Evolutionary conservation across 2,113 vertebrate species (phyloP), one percentile per base, ranked within the genome.

Genomic region (Pluvianellus socialis): DNA sequence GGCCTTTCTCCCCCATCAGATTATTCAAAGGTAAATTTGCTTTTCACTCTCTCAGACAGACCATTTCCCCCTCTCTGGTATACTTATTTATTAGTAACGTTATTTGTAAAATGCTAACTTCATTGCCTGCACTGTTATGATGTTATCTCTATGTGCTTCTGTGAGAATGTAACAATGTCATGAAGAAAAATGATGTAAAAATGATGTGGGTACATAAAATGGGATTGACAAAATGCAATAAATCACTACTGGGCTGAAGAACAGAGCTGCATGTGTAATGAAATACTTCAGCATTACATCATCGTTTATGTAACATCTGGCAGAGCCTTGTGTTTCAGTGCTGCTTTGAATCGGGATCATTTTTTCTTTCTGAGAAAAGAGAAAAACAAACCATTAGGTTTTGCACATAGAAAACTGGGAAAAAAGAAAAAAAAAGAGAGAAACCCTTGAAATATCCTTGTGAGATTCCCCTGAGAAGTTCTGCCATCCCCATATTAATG

Each of bases 291-390:
- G 93, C 96, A 98, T 98, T 98, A 98, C 98, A 97, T 98, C 98
- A 98, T 95, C 81, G 66, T 98, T 98, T 98, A 98, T 98, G 95
- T 97, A 98, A 98, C 97, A 98, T 98, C 97, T 98, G 98, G 97
- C 97, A 97, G 81, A 97, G 95, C 93, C 95, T 97, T 96, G 93
- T 96, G 94, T 96, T 98, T 98, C 97, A 96, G 91, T 88, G 90
- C 92, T 97, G 95, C 93, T 98, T 97, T 96, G 96, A 96, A 98
- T 97, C 93, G 93, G 83, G 93, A 94, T 86, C 2, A 79, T 86
- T 96, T 93, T 94, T 90, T 87, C 85, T 86, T 44, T 77, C 16
- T 14, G 33, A 58, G 79, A 81, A 88, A 92, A 93, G 42, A 92
- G 72, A 76, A 93, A 91, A 96, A 86, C 68, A 97, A 95, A 63